Evolutionary conservation across 2,888 invertebrate species (phyloP), one percentile per base, ranked within the genome.

Genomic region (Aleiodes alternator): DNA sequence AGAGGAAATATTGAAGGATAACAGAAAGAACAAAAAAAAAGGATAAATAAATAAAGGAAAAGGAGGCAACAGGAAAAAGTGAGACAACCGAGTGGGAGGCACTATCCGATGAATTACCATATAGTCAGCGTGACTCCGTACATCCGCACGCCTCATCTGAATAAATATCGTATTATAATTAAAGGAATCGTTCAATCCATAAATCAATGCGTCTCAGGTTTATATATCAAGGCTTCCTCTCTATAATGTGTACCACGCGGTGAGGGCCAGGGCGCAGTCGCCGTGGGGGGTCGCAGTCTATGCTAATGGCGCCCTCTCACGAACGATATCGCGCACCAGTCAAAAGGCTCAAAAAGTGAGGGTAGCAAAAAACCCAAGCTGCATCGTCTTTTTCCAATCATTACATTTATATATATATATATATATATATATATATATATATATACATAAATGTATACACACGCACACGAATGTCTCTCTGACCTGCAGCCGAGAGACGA

Each of bases 151-250:
- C 64, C 84, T 85, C 87, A 88, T 89, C 86, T 88, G 89, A 89
- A 89, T 89, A 89, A 89, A 89, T 89, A 89, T 89, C 87, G 87
- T 88, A 89, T 89, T 89, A 88, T 89, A 89, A 89, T 89, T 89
- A 89, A 89, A 89, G 86, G 87, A 86, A 89, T 88, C 86, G 86
- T 85, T 85, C 84, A 86, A 84, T 83, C 82, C 86, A 88, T 89
- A 89, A 89, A 89, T 89, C 88, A 88, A 87, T 87, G 86, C 80
- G 75, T 80, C 80, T 85, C 84, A 68, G 87, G 87, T 89, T 88
- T 89, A 87, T 89, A 89, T 88, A 89, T 88, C 88, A 88, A 70
- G 72, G 80, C 82, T 84, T 82, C 81, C 79, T 82, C 82, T 86
- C 84, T 86, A 84, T 86, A 86, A 87, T 85, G 84, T 85, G 85